Conservation (phyloP, 2,888 invertebrate species). For the Eumacrocentrus americanus region DNA sequence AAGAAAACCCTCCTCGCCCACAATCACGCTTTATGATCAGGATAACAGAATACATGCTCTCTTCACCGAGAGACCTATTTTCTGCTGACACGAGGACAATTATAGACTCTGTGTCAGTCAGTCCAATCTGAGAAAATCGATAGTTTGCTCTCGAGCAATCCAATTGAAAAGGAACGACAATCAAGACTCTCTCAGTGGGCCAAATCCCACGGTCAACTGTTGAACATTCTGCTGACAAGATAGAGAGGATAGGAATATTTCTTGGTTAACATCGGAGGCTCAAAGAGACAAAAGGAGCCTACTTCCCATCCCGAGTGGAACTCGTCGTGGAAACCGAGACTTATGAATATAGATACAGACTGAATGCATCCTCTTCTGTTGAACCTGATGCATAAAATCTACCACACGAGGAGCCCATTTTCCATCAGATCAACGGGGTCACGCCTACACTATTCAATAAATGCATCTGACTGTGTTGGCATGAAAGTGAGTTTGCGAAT, state of each 20-base stretch:
- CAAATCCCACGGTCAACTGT: not conserved
- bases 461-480: too few relatives aligned
- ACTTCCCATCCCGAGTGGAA: not conserved
- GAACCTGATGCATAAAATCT: not conserved
- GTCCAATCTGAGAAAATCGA: too few relatives aligned
- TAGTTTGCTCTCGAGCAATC: not conserved
- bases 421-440: constrained; percentile 36
- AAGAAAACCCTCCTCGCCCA: too few relatives aligned
- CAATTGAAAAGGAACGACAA: not conserved
- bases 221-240: not conserved
- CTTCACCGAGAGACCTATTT: too few relatives aligned
- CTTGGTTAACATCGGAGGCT: not conserved
- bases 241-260: not conserved
- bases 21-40: too few relatives aligned
- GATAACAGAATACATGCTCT: too few relatives aligned
- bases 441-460: constrained; percentile 34
- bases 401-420: constrained; percentile 30
- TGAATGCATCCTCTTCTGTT: not conserved
- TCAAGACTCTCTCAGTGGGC: not conserved
- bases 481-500: too few relatives aligned
- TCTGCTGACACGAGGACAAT: too few relatives aligned
- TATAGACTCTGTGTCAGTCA: too few relatives aligned
- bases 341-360: constrained; percentile 2
- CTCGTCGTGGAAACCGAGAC: not conserved
- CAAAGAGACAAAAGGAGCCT: constrained; percentile 5